phyloP scores from a whole-genome alignment of 2,113 vertebrate species.

The Tragelaphus strepsiceros region DNA sequence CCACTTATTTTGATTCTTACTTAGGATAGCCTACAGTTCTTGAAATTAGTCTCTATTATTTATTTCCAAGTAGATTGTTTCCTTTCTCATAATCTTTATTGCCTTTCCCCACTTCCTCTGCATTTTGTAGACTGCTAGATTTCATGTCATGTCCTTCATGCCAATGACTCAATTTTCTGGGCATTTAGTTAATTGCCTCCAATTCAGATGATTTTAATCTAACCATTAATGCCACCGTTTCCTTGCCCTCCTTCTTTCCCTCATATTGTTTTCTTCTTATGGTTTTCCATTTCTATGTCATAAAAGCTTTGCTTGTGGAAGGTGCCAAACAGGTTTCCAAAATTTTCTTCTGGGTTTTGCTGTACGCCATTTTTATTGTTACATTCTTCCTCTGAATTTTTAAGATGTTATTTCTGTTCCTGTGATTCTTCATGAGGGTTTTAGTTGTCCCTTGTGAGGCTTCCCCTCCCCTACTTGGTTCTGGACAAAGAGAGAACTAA shows the following conservation, averaged over 20 bases:
- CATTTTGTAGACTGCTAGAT: neutral
- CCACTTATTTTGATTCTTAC: neutral
- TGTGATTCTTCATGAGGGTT: neutral
- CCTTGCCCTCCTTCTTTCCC: neutral
- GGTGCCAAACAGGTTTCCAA: neutral
- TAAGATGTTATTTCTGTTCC: neutral
- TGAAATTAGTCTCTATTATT: constrained; percentile 16
- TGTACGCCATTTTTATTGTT: neutral
- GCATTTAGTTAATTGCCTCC: constrained; percentile 2
- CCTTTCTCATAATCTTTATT: constrained; percentile 59
- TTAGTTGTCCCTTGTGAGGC: neutral
- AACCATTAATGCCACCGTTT: neutral
- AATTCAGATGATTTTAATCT: constrained; percentile 21
- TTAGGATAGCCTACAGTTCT: neutral
- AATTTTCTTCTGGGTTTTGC: neutral
- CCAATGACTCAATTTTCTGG: constrained; percentile 42
- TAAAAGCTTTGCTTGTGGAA: neutral
- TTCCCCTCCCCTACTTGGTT: neutral
- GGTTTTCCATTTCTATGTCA: neutral
- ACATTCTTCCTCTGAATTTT: neutral
- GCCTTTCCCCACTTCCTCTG: constrained; percentile 43
- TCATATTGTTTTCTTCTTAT: neutral
- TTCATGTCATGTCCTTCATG: neutral
- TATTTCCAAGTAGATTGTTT: constrained; percentile 29
- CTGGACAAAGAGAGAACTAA: neutral